Evolutionary conservation across 1,140 invertebrate genomes (phyloP), one percentile per base, ranked within the genome.

Genomic region (Zaprionus inermis): DNA sequence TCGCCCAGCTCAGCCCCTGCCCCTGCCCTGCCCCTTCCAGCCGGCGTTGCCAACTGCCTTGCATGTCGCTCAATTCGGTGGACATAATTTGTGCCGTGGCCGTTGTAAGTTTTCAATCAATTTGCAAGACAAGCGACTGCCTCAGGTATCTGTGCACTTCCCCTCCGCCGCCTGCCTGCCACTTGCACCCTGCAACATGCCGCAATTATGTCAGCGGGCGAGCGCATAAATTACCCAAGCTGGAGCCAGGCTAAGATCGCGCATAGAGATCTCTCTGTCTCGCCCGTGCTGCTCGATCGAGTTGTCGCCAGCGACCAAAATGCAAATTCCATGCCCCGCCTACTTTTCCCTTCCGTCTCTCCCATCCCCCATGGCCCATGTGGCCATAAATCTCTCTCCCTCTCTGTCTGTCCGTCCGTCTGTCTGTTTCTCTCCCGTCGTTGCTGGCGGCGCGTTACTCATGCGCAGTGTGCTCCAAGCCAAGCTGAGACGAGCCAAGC

Each of bases 91-190:
- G 63, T 68, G 74, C 54, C 52, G 24, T 49, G 63, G 63, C 54
- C 67, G 59, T 80, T 88, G 84, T 84, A 84, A 71, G 64, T 76
- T 89, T 89, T 89, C 84, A 89, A 84, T 89, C 84, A 89, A 89
- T 89, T 84, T 76, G 80, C 81, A 54, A 44, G 30, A 57, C 69
- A 59, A 46, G 24, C 30, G 32, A 60, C n/a, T 41, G 36, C n/a
- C 14, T 16, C 38, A 46, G 9, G 24, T 28, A 28, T 5, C 24
- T 28, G 3, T 28, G 18, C 20, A 11, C 7, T 38, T 14, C 55
- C 59, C 24, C 34, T 22, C 9, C 20, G 32, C 16, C 11, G 20
- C 34, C 64, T 52, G 18, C 18, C 24, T 28, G 24, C 24, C 24
- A 28, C 24, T 28, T 28, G 34, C 16, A 16, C 28, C 24, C 64